phyloP scores from a whole-genome alignment of 2,797 vertebrate species.

The Sebastes goodei region DNA sequence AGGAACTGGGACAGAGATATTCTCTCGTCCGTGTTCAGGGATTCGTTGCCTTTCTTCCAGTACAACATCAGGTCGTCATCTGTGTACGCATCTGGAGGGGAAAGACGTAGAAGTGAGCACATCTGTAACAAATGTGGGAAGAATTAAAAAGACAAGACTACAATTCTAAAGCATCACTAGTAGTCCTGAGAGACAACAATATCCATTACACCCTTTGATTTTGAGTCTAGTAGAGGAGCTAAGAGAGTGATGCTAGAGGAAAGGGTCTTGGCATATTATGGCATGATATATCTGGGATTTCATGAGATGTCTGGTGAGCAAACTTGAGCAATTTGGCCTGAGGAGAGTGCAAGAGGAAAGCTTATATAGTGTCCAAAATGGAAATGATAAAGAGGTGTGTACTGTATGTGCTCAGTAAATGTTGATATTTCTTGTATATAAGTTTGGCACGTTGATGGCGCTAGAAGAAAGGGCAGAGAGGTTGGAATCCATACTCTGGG shows the following conservation, averaged over 20 bases:
- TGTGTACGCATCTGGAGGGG: conserved; percentile 91
- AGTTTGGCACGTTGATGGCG: neutral
- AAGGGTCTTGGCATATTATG: conserved; percentile 1
- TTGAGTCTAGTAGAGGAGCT: neutral
- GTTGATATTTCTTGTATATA: neutral
- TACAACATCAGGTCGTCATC: conserved; percentile 98
- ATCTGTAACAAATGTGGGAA: neutral
- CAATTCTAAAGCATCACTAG: neutral
- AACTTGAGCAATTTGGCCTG: neutral
- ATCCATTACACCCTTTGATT: neutral
- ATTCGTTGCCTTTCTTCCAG: conserved; percentile 97
- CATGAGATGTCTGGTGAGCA: neutral
- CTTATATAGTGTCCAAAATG: neutral
- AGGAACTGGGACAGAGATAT: conserved; percentile 98
- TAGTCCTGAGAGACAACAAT: neutral
- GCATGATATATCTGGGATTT: neutral
- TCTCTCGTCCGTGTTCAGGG: conserved; percentile 95
- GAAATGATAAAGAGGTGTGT: neutral
- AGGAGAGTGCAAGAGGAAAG: neutral
- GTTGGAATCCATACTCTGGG: neutral
- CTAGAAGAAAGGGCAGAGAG: neutral
- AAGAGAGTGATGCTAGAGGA: neutral
- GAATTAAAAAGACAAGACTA: neutral
- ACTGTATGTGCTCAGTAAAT: neutral
- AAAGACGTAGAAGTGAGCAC: neutral